Evolutionary conservation across 2,797 vertebrate species (phyloP).

Genomic region (Peromyscus attwateri): DNA sequence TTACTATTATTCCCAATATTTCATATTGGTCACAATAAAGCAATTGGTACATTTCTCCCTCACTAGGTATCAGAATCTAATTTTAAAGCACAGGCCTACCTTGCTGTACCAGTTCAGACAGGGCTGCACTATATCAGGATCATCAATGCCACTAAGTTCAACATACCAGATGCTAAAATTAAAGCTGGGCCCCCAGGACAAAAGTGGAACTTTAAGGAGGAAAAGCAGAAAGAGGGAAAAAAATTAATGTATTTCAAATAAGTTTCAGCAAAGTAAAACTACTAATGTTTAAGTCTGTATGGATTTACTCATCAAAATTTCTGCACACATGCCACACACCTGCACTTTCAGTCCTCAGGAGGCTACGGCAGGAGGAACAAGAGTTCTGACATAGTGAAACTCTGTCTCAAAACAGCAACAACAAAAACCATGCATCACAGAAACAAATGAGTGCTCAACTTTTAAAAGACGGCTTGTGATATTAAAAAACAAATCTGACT

Average conservation of each 20-base stretch:
- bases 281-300: conserved; percentile 5
- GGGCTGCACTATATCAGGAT: conserved; percentile 98
- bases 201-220: conserved; percentile 94
- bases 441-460: background rate
- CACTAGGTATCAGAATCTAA: conserved; percentile 41
- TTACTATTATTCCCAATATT: conserved; percentile 48
- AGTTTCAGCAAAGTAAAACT: conserved; percentile 61
- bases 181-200: conserved; percentile 99
- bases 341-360: background rate
- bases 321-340: background rate
- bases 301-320: conserved; percentile 56
- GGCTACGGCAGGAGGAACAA: background rate
- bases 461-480: background rate
- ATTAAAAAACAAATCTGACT: background rate
- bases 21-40: conserved; percentile 56
- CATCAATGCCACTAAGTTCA: conserved; percentile 98
- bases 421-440: background rate
- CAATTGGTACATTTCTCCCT: conserved; percentile 1
- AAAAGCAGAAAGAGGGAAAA: conserved; percentile 45
- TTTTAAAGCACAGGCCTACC: conserved; percentile 91
- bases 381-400: background rate
- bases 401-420: background rate
- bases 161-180: conserved; percentile 99
- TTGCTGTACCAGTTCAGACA: conserved; percentile 99
- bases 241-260: conserved; percentile 70